These are phyloP conservation scores for Delphinapterus leucas DNA, from an alignment of 2,113 vertebrate species.

Conservation along the genomic window DNA sequence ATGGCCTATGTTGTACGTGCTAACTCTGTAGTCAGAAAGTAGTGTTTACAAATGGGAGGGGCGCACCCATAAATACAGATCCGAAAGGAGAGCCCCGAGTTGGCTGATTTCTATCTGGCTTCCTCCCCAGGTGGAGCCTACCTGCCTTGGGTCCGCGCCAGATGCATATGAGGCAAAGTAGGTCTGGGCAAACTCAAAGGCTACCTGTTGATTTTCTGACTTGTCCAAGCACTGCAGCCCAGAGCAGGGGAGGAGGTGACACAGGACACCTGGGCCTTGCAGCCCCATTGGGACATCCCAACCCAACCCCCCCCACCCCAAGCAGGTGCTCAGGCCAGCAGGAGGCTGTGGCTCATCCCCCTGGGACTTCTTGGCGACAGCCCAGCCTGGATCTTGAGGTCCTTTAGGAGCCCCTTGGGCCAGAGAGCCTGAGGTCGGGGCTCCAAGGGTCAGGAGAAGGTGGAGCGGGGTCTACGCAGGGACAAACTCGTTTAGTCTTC, in stretches of 20 bases:
- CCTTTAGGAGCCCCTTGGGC: not conserved
- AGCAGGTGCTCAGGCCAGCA: not conserved
- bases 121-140: too few relatives aligned
- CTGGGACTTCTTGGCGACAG: not conserved
- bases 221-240: not conserved
- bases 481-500: fast-evolving
- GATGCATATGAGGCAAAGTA: not conserved
- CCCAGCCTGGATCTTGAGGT: too few relatives aligned
- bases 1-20: not conserved
- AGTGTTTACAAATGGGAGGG: not conserved
- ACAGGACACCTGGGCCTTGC: too few relatives aligned
- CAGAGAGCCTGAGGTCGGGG: not conserved
- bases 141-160: fast-evolving
- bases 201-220: not conserved
- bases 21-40: not conserved
- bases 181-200: not conserved
- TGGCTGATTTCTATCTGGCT: not conserved
- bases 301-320: not conserved
- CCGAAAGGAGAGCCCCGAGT: not conserved
- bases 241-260: not conserved
- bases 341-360: not conserved
- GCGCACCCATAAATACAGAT: not conserved
- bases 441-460: fast-evolving
- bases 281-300: not conserved
- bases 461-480: fast-evolving